phyloP scores from a whole-genome alignment of 1,140 invertebrate genomes.

The Drosophila repleta region DNA sequence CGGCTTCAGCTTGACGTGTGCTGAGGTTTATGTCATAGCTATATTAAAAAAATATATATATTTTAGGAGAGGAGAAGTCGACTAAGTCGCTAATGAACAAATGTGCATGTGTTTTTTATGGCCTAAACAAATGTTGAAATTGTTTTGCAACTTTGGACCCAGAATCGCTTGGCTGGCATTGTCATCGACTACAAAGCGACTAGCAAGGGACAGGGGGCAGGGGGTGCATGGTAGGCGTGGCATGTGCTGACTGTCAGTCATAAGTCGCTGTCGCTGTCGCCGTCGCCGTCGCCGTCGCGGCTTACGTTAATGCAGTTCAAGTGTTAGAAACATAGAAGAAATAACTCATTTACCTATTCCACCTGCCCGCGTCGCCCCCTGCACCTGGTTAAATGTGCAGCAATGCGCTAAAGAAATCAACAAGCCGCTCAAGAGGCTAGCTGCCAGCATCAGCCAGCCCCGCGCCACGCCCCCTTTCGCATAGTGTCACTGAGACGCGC shows the following conservation, averaged over 20 bases:
- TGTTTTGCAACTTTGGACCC: constrained; percentile 44
- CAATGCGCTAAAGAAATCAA: constrained; percentile 57
- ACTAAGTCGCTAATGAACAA: constrained; percentile 19
- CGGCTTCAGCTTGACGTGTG: too few species aligned
- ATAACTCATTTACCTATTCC: constrained; percentile 57
- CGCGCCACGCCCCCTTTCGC: background rate
- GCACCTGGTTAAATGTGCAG: constrained; percentile 59
- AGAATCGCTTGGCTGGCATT: constrained; percentile 19
- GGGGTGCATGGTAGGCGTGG: background rate
- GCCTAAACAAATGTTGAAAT: constrained; percentile 35
- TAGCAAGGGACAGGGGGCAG: background rate
- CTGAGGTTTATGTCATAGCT: background rate
- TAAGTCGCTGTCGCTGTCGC: constrained; percentile 33
- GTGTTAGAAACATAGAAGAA: constrained; percentile 78
- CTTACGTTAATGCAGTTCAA: constrained; percentile 80
- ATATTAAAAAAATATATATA: background rate
- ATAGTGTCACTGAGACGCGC: constrained; percentile 47
- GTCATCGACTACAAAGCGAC: constrained; percentile 8
- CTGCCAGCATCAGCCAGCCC: background rate
- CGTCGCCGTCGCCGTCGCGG: constrained; percentile 41
- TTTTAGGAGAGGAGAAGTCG: background rate
- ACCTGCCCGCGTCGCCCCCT: background rate
- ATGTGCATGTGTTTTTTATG: constrained; percentile 29
- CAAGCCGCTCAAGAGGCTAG: constrained; percentile 40
- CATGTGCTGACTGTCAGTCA: constrained; percentile 31